Evolutionary conservation across 2,113 vertebrate genomes (phyloP).

Genomic region (Brienomyrus brachyistius): DNA sequence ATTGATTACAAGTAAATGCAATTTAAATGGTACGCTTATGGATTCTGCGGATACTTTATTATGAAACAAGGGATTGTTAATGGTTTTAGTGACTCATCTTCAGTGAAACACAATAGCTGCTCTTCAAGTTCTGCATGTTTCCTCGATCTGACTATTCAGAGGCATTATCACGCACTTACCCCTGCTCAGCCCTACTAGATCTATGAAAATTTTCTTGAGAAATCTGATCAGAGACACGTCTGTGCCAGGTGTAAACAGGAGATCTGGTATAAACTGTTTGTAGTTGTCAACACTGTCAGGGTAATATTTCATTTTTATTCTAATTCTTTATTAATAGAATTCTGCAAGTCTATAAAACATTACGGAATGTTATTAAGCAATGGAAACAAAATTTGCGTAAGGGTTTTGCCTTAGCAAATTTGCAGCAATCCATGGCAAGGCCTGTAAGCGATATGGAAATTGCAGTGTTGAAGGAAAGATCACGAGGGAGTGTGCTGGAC

Average conservation of each 20-base stretch:
- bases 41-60: not conserved
- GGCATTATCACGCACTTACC: not conserved
- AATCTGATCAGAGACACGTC: not conserved
- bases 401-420: not conserved
- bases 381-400: not conserved
- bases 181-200: not conserved
- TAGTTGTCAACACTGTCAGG: not conserved
- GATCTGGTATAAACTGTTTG: not conserved
- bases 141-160: not conserved
- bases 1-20: not conserved
- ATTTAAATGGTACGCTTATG: not conserved
- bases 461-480: constrained; percentile 4
- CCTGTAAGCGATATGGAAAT: constrained; percentile 22
- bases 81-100: not conserved
- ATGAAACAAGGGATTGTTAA: not conserved
- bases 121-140: not conserved
- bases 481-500: constrained; percentile 8
- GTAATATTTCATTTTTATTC: not conserved
- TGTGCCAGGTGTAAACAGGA: not conserved
- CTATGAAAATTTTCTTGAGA: not conserved
- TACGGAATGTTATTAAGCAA: not conserved
- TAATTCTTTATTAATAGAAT: not conserved
- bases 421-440: not conserved
- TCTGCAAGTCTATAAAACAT: not conserved
- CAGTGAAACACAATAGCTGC: not conserved